Evolutionary conservation across 2,113 vertebrate species (phyloP), one percentile per base, ranked within the genome.

Genomic region (Phrynocephalus versicolor): DNA sequence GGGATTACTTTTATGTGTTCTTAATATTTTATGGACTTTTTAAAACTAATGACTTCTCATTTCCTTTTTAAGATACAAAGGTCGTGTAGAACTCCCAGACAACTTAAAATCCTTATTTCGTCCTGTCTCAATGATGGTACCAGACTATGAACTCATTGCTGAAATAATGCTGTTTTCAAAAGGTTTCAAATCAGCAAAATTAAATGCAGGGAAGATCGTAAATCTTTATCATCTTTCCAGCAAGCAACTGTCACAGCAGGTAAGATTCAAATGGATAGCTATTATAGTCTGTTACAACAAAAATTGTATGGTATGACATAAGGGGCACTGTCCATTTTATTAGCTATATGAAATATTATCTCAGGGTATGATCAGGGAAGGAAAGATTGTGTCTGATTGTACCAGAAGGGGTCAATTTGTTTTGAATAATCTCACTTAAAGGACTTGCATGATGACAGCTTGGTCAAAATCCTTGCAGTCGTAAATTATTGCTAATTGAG

Each of bases 91-190:
- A 27, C 93, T 96, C 33, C 95, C 96, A 71, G 91, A 90, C 67
- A 96, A 96, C 33, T 85, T 96, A 83, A 95, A 95, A 60, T 93
- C 91, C 81, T 90, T 96, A 1, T 95, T 96, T 86, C 91, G 95
- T 3, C 93, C 94, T 3, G 89, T 96, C 45, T 90, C 94, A 1
- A 96, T 96, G 95, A 92, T 95, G 90, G 84, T 90, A 18, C 95
- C 96, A 3, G 88, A 96, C 65, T 92, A 86, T 89, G 75, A 93
- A 79, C 90, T 95, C 67, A 95, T 96, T 85, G 89, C 88, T 67
- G 95, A 96, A 93, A 72, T 94, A 45, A 91, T 91, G 69, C 83
- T 96, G 3, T 94, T 94, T 89, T 95, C 95, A 27, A 71, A 90
- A 83, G 95, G 96, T 33, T 96, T 96, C 89, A 94, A 93, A 78